Conservation (phyloP, 1,140 invertebrate species). For the Nebria ingens region DNA sequence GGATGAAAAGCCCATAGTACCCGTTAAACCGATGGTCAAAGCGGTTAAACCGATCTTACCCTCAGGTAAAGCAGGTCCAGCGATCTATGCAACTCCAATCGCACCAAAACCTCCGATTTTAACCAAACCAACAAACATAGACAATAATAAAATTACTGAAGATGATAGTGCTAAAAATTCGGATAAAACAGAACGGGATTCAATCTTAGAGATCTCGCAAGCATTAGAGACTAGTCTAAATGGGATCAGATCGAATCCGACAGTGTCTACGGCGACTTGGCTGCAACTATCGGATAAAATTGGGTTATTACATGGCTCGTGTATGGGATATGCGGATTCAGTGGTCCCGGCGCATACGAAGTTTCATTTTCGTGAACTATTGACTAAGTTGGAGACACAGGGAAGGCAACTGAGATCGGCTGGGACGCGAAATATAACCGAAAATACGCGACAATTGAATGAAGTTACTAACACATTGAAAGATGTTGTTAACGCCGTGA, state of each 20-base stretch:
- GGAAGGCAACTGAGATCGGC: conserved; percentile 63
- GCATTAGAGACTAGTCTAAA: conserved; percentile 55
- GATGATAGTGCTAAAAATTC: conserved; percentile 37
- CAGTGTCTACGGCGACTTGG: conserved; percentile 54
- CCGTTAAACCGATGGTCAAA: conserved; percentile 52
- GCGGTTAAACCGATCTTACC: conserved; percentile 39
- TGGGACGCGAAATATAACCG: conserved; percentile 55
- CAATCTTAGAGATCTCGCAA: conserved; percentile 57
- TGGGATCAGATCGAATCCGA: conserved; percentile 46
- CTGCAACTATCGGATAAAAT: conserved; percentile 79
- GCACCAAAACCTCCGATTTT: conserved; percentile 42
- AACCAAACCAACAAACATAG: conserved; percentile 45
- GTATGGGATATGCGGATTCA: conserved; percentile 56
- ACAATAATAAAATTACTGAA: conserved; percentile 36
- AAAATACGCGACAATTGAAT: conserved; percentile 54
- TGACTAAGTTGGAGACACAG: conserved; percentile 69
- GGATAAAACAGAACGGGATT: conserved; percentile 33
- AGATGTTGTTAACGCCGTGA: conserved; percentile 66
- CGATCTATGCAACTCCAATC: conserved; percentile 55
- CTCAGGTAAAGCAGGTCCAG: conserved; percentile 31
- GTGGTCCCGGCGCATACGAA: conserved; percentile 75
- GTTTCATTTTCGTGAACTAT: conserved; percentile 79
- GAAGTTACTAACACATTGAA: conserved; percentile 72
- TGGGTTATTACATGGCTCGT: conserved; percentile 64
- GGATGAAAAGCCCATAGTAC: conserved; percentile 61